Evolutionary conservation across 2,113 vertebrate genomes (phyloP).

Genomic region (Microcebus ravelobensis): DNA sequence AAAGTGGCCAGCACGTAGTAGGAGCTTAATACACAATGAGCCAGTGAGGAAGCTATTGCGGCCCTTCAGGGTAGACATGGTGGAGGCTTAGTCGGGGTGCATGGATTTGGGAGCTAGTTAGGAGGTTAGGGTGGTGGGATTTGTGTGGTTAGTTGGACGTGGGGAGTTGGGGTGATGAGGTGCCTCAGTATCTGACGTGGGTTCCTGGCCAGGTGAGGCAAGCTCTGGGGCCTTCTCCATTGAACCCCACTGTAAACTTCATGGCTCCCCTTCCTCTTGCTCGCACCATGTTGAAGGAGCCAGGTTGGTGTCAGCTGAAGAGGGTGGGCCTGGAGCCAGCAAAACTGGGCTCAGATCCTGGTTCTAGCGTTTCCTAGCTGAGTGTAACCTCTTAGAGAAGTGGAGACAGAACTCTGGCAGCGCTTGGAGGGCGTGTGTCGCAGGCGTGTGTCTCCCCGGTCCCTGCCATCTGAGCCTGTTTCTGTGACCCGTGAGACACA

Average conservation of each 20-base stretch:
- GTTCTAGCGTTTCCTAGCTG: background rate
- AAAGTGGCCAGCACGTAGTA: background rate
- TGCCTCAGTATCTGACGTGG: background rate
- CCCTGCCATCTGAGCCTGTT: background rate
- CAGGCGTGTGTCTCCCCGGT: too few species aligned
- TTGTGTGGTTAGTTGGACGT: background rate
- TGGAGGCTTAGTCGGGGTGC: background rate
- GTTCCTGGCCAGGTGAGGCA: background rate
- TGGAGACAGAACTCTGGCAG: background rate
- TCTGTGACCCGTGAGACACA: background rate
- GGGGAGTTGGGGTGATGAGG: background rate
- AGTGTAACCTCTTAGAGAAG: background rate
- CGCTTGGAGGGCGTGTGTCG: background rate
- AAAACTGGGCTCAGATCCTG: background rate
- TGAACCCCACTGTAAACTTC: background rate
- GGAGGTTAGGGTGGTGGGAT: background rate
- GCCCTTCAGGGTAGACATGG: accelerated
- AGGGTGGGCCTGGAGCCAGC: background rate
- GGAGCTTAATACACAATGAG: background rate
- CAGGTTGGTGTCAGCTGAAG: background rate
- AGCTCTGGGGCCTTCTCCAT: background rate
- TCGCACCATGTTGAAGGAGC: background rate
- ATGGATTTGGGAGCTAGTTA: background rate
- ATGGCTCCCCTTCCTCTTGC: too few species aligned
- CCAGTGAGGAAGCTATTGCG: background rate